These are phyloP conservation scores for Caenorhabditis drosophilae DNA, from an alignment of 2,888 invertebrate species.

Conservation along the genomic window DNA sequence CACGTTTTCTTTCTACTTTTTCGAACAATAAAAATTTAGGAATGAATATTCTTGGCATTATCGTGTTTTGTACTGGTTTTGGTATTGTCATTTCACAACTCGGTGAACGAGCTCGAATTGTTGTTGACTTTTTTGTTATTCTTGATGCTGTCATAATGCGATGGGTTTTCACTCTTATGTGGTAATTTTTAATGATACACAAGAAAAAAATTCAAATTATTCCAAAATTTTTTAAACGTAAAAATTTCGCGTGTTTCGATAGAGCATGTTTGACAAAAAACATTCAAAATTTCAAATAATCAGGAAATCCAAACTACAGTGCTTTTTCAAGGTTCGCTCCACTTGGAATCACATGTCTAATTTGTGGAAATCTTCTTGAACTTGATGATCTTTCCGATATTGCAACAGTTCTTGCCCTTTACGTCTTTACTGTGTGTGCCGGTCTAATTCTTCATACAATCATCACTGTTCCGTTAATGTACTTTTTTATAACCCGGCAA, in stretches of 20 bases:
- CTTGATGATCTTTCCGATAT: slow-evolving; percentile 66
- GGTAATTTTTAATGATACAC: slow-evolving; percentile 36
- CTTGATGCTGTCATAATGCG: slow-evolving; percentile 89
- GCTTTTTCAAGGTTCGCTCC: slow-evolving; percentile 55
- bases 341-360: slow-evolving; percentile 66
- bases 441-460: slow-evolving; percentile 91
- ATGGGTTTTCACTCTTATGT: slow-evolving; percentile 67
- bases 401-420: slow-evolving; percentile 71
- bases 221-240: slow-evolving; percentile 2
- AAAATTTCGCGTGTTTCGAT: background rate
- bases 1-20: slow-evolving; percentile 75
- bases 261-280: background rate
- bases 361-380: slow-evolving; percentile 67
- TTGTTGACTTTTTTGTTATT: slow-evolving; percentile 84
- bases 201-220: background rate
- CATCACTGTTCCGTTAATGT: slow-evolving; percentile 85
- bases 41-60: slow-evolving; percentile 76
- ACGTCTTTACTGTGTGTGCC: slow-evolving; percentile 89
- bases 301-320: no score
- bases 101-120: slow-evolving; percentile 72
- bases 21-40: slow-evolving; percentile 1
- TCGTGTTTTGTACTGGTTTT: slow-evolving; percentile 87
- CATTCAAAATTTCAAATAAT: background rate
- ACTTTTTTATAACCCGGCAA: slow-evolving; percentile 77
- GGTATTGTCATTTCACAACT: slow-evolving; percentile 89